Conservation (phyloP, 2,113 vertebrate species). For the Podarcis cretensis region DNA sequence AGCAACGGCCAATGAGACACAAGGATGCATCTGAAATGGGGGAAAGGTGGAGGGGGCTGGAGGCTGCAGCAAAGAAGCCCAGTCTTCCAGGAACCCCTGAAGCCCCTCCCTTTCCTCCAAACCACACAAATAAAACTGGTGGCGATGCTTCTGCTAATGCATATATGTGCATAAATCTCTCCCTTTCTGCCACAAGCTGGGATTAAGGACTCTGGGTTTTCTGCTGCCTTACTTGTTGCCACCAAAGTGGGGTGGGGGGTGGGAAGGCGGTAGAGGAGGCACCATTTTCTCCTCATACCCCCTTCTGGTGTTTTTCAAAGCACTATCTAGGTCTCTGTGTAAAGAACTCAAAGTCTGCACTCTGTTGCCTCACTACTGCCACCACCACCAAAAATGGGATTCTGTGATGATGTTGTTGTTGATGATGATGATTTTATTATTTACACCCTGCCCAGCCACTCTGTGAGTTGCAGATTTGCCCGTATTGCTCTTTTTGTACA, state of each 20-base stretch:
- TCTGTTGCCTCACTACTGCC: too few relatives aligned
- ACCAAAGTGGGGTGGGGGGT: too few relatives aligned
- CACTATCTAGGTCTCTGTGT: background rate
- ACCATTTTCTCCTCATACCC: background rate
- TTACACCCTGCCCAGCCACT: too few relatives aligned
- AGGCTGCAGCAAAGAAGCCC: background rate
- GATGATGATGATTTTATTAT: too few relatives aligned
- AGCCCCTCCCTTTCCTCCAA: background rate
- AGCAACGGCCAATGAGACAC: background rate
- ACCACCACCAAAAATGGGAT: too few relatives aligned
- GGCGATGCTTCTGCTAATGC: background rate
- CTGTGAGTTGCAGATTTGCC: background rate
- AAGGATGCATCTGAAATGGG: background rate
- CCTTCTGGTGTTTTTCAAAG: background rate
- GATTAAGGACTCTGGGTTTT: too few relatives aligned
- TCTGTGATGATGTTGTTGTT: too few relatives aligned
- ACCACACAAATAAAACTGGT: background rate
- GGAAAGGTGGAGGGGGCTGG: background rate
- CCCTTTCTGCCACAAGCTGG: too few relatives aligned
- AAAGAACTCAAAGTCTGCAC: background rate
- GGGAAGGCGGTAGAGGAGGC: background rate
- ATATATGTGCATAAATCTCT: background rate
- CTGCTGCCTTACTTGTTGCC: too few relatives aligned
- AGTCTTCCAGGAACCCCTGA: background rate
- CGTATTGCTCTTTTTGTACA: too few relatives aligned